phyloP scores from a whole-genome alignment of 2,888 invertebrate genomes.

The Calameuta idolon region DNA sequence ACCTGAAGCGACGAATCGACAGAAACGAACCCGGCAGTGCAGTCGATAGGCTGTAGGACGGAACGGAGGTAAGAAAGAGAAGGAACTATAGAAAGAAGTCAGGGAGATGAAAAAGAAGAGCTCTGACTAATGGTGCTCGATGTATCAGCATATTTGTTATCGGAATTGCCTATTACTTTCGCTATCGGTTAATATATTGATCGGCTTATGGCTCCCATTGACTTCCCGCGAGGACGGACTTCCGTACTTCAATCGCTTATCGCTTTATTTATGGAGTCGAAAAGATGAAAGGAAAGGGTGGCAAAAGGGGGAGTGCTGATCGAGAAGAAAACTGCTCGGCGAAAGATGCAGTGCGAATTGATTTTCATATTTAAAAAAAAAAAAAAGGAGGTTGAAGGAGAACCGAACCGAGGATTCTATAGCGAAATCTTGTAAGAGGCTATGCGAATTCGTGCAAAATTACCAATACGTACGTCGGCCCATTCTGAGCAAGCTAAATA shows the following conservation, averaged over 20 bases:
- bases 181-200: slow-evolving; percentile 21
- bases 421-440: background rate
- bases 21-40: slow-evolving; percentile 41
- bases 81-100: background rate
- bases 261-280: background rate
- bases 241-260: background rate
- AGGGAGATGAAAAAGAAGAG: background rate
- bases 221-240: slow-evolving; percentile 4
- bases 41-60: background rate
- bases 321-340: background rate
- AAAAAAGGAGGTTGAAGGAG: background rate
- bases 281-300: background rate
- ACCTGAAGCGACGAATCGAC: slow-evolving; percentile 3
- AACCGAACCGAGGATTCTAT: too few relatives aligned
- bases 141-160: slow-evolving; percentile 24
- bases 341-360: background rate
- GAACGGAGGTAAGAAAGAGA: background rate
- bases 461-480: background rate
- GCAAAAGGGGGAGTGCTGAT: background rate
- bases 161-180: slow-evolving; percentile 22
- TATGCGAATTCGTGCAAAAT: background rate
- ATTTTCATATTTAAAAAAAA: background rate
- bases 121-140: slow-evolving; percentile 23
- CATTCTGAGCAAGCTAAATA: background rate
- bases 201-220: slow-evolving; percentile 19